Conservation (phyloP, 2,888 invertebrate species). For the Zaprionus lineosus region DNA sequence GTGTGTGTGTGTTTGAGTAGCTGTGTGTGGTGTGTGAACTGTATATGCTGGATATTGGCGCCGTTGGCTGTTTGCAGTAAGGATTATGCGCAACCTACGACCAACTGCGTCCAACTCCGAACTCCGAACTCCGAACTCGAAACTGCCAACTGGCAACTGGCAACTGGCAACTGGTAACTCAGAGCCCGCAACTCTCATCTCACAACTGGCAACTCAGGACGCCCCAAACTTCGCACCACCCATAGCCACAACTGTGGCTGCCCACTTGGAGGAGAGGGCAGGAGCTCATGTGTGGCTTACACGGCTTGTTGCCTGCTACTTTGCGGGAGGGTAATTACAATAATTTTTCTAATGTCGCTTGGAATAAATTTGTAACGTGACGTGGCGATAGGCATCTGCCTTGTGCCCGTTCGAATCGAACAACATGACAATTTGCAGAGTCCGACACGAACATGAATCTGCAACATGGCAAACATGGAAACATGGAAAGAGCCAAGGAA, state of each 20-base stretch:
- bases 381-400: conserved; percentile 66
- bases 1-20: conserved; percentile 5
- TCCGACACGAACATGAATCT: conserved; percentile 63
- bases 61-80: conserved; percentile 68
- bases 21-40: conserved; percentile 3
- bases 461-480: conserved; percentile 49
- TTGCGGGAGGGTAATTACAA: conserved; percentile 62
- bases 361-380: conserved; percentile 73
- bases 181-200: conserved; percentile 10
- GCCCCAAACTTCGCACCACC: too few relatives aligned
- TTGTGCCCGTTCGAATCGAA: conserved; percentile 27
- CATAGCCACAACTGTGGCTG: background rate
- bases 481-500: conserved; percentile 35
- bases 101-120: conserved; percentile 61
- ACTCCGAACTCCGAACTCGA: conserved; percentile 5
- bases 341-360: conserved; percentile 71
- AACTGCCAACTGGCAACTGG: too few relatives aligned
- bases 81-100: conserved; percentile 65
- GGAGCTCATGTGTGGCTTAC: conserved; percentile 29
- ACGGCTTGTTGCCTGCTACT: conserved; percentile 40
- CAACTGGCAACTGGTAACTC: conserved; percentile 19
- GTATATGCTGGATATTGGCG: conserved; percentile 68
- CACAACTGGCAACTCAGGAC: conserved; percentile 6
- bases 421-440: conserved; percentile 74
- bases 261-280: background rate